Evolutionary conservation across 1,140 invertebrate species (phyloP), one percentile per base, ranked within the genome.

Genomic region (Drosophila rhopaloa): DNA sequence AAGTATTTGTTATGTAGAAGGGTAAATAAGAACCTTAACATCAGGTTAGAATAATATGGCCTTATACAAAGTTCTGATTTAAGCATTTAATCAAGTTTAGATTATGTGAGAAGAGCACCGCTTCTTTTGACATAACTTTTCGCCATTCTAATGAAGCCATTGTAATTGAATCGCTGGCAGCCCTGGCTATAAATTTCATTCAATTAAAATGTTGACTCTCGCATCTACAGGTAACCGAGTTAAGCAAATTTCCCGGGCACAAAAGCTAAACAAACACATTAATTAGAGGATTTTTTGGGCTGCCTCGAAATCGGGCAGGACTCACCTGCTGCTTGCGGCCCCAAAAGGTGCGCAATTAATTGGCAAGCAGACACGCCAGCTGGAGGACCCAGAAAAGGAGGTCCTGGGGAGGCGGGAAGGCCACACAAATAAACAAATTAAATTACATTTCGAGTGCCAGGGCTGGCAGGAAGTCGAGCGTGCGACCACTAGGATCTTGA

Each of bases 391-490:
- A 11, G n/a, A 11, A 11, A 1, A 10, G 29, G 29, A 35, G 44
- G 50, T 53, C 47, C 14, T 35, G 38, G 7, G 40, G 54, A 50
- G 44, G 65, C 47, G 53, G 5, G 29, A 43, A 43, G 51, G 61
- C 61, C 83, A 62, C 46, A 59, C 79, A 86, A 88, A 88, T 83
- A 88, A 86, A 86, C 84, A 86, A 89, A 86, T 86, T 89, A 88
- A 86, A 86, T 86, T 83, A 89, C 84, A 88, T 73, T 89, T 89
- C 66, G 76, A 86, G 82, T 88, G 61, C 37, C 48, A 48, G 50
- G 66, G 61, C 56, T 48, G 47, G 63, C 72, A 71, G 83, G 70
- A 86, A 76, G 78, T 70, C 50, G 58, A 57, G 74, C 75, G 56
- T 62, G 75, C 74, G 63, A 70, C 75, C 74, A 77, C 68, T 51